Evolutionary conservation across 2,113 vertebrate genomes (phyloP).

Genomic region (Zosterops japonicus): DNA sequence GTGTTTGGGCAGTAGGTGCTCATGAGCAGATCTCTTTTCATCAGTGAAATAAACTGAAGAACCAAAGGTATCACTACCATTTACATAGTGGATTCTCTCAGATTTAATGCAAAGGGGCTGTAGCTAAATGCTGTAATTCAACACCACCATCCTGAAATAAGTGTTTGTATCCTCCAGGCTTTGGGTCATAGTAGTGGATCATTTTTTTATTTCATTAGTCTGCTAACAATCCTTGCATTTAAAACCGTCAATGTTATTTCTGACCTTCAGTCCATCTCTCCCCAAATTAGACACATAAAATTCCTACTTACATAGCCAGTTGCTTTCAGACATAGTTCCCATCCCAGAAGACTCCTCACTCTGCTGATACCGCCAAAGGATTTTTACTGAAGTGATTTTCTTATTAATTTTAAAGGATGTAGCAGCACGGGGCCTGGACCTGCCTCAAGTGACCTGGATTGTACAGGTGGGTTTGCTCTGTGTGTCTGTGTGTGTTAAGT

Average conservation of each 20-base stretch:
- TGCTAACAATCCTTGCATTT: not conserved
- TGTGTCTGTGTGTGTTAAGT: not conserved
- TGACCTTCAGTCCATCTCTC: not conserved
- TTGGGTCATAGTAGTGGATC: not conserved
- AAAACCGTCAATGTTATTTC: not conserved
- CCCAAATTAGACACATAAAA: not conserved
- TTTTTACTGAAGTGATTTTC: not conserved
- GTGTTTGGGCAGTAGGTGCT: not conserved
- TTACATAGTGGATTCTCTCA: not conserved
- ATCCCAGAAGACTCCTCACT: not conserved
- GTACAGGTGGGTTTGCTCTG: slow-evolving; percentile 83
- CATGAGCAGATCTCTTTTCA: not conserved
- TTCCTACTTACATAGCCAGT: not conserved
- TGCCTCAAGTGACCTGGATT: slow-evolving; percentile 93
- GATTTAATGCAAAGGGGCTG: not conserved
- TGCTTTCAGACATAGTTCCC: not conserved
- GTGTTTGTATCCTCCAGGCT: not conserved
- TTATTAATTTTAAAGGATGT: slow-evolving; percentile 83
- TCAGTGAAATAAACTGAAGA: not conserved
- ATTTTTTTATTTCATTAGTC: not conserved
- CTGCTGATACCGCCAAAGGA: not conserved
- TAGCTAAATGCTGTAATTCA: not conserved
- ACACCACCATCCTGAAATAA: not conserved
- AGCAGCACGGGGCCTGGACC: slow-evolving; percentile 91
- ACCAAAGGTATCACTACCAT: not conserved